Percentiles rank a stretch among this genome's conserved stretches.
These are phyloP conservation scores for Steatornis caripensis DNA, from an alignment of 2,113 vertebrate species.

Conservation along the genomic window DNA sequence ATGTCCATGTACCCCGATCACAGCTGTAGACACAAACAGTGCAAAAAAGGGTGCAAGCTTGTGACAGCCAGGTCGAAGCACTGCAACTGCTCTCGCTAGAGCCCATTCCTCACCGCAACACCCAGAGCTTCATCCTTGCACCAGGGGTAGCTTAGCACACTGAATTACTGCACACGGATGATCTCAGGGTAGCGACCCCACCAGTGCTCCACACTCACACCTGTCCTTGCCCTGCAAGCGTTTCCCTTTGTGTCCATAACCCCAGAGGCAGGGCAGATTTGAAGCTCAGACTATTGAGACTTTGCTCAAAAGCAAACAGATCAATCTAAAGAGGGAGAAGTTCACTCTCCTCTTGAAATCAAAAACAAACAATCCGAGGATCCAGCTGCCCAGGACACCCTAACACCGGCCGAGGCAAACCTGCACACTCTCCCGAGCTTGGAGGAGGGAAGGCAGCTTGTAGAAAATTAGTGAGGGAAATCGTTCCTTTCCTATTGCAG, in stretches of 20 bases:
- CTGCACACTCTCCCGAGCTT: rapidly evolving
- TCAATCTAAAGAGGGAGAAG: slow-evolving; percentile 36
- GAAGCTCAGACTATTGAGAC: neutral
- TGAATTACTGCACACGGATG: neutral
- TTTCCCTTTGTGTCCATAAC: neutral
- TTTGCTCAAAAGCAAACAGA: slow-evolving; percentile 47
- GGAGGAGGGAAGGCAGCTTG: neutral
- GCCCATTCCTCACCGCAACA: neutral
- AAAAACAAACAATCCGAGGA: neutral
- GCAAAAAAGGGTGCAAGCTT: neutral
- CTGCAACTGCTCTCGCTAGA: neutral
- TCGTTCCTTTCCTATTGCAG: neutral
- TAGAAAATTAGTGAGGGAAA: neutral
- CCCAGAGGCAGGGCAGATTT: neutral
- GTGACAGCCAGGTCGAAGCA: neutral
- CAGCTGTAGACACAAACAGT: neutral
- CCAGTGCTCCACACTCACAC: neutral
- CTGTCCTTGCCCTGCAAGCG: neutral
- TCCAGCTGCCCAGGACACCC: neutral
- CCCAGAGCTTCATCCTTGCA: neutral
- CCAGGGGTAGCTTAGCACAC: neutral
- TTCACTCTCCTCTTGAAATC: neutral
- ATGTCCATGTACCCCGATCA: neutral
- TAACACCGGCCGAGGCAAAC: neutral
- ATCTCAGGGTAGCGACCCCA: neutral